These are phyloP conservation scores for Percopsis omiscomaycus DNA, from an alignment of 2,797 vertebrate genomes.

Conservation along the genomic window DNA sequence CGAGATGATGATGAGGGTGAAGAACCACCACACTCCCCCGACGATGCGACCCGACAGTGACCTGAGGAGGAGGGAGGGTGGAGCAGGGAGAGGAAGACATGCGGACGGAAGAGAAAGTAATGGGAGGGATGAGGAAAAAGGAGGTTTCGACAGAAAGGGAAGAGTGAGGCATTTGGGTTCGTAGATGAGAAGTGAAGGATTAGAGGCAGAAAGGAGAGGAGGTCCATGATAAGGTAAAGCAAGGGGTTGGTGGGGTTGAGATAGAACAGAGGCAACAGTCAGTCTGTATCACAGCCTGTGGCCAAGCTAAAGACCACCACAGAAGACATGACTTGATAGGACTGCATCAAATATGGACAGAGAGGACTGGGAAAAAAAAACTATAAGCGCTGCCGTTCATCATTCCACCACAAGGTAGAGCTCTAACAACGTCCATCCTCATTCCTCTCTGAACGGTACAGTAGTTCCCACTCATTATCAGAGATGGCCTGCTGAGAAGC, in stretches of 20 bases:
- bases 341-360: slow-evolving; percentile 20
- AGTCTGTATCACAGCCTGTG: slow-evolving; percentile 21
- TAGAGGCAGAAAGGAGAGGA: slow-evolving; percentile 9
- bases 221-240: slow-evolving; percentile 10
- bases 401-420: slow-evolving; percentile 56
- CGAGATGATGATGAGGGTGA: slow-evolving; percentile 98
- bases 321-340: slow-evolving; percentile 22
- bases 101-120: slow-evolving; percentile 14
- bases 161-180: background rate
- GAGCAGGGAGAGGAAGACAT: background rate
- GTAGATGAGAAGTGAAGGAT: background rate
- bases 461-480: slow-evolving; percentile 32
- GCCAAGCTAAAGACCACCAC: background rate
- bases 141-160: background rate
- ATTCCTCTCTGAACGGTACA: slow-evolving; percentile 7
- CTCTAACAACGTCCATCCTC: slow-evolving; percentile 36
- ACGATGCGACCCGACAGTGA: slow-evolving; percentile 96
- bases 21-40: slow-evolving; percentile 99
- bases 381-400: background rate
- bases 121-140: slow-evolving; percentile 6
- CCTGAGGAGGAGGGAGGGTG: slow-evolving; percentile 64
- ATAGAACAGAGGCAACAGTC: slow-evolving; percentile 19
- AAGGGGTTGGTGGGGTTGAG: slow-evolving; percentile 19
- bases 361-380: background rate
- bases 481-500: slow-evolving; percentile 28